Evolutionary conservation across 2,888 invertebrate species (phyloP).

Genomic region (Ochropacha duplaris): DNA sequence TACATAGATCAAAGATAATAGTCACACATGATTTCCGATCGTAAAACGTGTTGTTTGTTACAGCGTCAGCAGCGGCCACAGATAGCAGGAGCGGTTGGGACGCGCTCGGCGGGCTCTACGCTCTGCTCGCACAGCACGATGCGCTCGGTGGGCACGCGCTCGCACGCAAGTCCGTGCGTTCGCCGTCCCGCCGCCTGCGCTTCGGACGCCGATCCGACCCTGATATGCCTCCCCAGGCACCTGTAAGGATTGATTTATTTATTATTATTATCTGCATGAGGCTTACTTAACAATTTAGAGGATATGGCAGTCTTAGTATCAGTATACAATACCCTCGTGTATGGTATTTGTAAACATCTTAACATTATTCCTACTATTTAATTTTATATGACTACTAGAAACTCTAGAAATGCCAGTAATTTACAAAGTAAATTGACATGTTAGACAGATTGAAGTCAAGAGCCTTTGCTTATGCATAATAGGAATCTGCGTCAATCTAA

Average conservation of each 20-base stretch:
- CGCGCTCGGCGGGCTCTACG: slow-evolving; percentile 83
- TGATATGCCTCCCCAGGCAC: slow-evolving; percentile 80
- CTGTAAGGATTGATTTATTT: slow-evolving; percentile 45
- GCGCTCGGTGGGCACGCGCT: slow-evolving; percentile 87
- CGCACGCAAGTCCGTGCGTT: slow-evolving; percentile 89
- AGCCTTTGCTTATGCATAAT: background rate
- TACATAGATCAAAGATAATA: too few relatives aligned
- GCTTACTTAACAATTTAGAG: too few relatives aligned
- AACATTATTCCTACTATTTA: too few relatives aligned
- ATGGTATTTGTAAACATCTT: too few relatives aligned
- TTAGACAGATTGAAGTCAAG: background rate
- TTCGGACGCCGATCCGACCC: slow-evolving; percentile 90
- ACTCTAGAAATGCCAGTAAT: background rate
- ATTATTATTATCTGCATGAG: too few relatives aligned
- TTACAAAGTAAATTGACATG: background rate
- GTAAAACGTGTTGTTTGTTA: slow-evolving; percentile 9
- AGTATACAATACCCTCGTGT: too few relatives aligned
- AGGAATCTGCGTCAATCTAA: slow-evolving; percentile 32
- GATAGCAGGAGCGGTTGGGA: slow-evolving; percentile 67
- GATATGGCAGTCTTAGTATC: too few relatives aligned
- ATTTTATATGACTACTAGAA: too few relatives aligned
- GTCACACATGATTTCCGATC: background rate
- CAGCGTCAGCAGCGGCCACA: slow-evolving; percentile 50
- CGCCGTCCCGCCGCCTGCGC: slow-evolving; percentile 89
- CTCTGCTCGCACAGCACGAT: slow-evolving; percentile 84